Evolutionary conservation across 2,888 invertebrate species (phyloP).

Genomic region (Seira musarum): DNA sequence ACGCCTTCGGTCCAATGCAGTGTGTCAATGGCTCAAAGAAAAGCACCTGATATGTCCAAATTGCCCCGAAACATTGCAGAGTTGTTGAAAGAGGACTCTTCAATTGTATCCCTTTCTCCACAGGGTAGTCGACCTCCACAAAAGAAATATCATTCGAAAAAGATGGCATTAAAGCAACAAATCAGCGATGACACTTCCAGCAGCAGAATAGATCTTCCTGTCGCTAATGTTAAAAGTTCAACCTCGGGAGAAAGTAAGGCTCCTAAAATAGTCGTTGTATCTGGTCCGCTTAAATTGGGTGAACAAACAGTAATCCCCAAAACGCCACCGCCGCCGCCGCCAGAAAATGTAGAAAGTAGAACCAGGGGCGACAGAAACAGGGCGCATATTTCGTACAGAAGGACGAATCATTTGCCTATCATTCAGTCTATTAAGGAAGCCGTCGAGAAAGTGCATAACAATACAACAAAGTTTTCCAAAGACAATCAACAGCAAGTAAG

Average conservation of each 20-base stretch:
- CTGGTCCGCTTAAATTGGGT: constrained; percentile 16
- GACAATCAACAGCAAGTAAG: no score
- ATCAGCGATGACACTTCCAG: not conserved
- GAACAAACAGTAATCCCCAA: no score
- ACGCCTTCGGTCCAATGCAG: not conserved
- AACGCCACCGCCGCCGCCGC: no score
- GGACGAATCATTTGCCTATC: not conserved
- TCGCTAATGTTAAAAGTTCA: no score
- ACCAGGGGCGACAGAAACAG: not conserved
- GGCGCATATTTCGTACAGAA: not conserved
- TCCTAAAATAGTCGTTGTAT: constrained; percentile 20
- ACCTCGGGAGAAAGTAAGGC: not conserved
- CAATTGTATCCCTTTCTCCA: constrained; percentile 16
- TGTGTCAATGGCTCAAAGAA: not conserved
- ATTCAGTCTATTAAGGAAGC: constrained; percentile 3
- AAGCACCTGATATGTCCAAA: constrained; percentile 14
- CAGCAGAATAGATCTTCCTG: not conserved
- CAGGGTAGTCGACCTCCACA: not conserved
- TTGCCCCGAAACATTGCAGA: constrained; percentile 6
- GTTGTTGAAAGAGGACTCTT: constrained; percentile 24
- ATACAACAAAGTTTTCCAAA: no score
- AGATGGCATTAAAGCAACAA: constrained; percentile 38
- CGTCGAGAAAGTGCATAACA: constrained; percentile 17
- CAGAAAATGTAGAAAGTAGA: no score
- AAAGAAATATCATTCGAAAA: constrained; percentile 27